Conservation (phyloP, 2,888 invertebrate genomes). For the Perizoma affinitatum region DNA sequence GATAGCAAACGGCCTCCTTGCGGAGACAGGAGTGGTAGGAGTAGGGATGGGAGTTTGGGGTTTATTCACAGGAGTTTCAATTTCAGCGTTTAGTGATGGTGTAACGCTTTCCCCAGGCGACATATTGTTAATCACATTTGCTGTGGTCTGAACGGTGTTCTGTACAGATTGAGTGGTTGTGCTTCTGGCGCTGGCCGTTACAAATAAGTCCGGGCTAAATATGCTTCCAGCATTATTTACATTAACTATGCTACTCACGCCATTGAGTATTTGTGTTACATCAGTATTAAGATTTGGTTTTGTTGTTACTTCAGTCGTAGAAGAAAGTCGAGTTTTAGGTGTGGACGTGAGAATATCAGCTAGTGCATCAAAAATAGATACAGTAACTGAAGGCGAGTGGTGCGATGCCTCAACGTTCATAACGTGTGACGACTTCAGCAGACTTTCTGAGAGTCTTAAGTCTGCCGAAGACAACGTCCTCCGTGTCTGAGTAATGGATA, state of each 20-base stretch:
- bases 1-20: slow-evolving; percentile 80
- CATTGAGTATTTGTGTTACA: slow-evolving; percentile 71
- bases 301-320: slow-evolving; percentile 72
- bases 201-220: slow-evolving; percentile 61
- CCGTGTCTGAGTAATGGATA: slow-evolving; percentile 79
- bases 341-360: slow-evolving; percentile 84
- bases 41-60: slow-evolving; percentile 55
- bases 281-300: slow-evolving; percentile 66
- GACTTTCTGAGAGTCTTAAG: slow-evolving; percentile 78
- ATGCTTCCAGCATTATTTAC: slow-evolving; percentile 76
- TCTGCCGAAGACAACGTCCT: slow-evolving; percentile 78
- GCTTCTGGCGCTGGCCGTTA: slow-evolving; percentile 60
- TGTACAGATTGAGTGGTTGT: slow-evolving; percentile 80
- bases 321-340: slow-evolving; percentile 73
- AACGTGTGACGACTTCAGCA: slow-evolving; percentile 73
- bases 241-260: slow-evolving; percentile 81
- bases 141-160: slow-evolving; percentile 71
- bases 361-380: slow-evolving; percentile 85
- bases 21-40: slow-evolving; percentile 70
- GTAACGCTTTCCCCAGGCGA: slow-evolving; percentile 71
- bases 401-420: slow-evolving; percentile 84
- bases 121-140: slow-evolving; percentile 79
- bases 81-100: slow-evolving; percentile 67
- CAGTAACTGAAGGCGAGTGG: slow-evolving; percentile 83
- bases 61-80: slow-evolving; percentile 63